A percentile compares a stretch with the other conserved stretches of the same genome.
Conservation (phyloP, 92 coral and sea anemone species). For the Porites evermanni region DNA sequence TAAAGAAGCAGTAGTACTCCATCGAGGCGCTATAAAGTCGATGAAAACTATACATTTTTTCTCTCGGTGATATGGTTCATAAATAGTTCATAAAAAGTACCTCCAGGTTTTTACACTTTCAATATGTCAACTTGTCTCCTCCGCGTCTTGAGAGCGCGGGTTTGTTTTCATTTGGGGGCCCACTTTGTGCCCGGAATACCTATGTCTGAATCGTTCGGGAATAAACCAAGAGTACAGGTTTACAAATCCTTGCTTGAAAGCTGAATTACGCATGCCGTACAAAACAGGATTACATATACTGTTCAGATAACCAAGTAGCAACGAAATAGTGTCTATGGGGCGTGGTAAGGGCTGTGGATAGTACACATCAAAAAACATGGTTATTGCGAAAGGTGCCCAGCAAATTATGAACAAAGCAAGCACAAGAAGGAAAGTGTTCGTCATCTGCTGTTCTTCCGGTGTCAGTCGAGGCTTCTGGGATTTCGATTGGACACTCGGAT, state of each 20-base stretch:
- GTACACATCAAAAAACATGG: slow-evolving; percentile 82
- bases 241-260: slow-evolving; percentile 51
- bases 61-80: no score
- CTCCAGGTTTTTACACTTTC: no score
- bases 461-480: background rate
- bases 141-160: background rate
- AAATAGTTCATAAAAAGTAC: no score
- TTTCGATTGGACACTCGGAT: background rate
- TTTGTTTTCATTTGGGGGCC: background rate
- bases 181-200: background rate
- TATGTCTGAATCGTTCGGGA: background rate
- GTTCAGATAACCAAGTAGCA: slow-evolving; percentile 83
- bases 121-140: no score
- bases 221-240: background rate
- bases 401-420: slow-evolving; percentile 71
- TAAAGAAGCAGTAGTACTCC: no score
- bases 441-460: slow-evolving; percentile 66
- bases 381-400: slow-evolving; percentile 89
- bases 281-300: slow-evolving; percentile 78
- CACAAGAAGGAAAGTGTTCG: slow-evolving; percentile 81
- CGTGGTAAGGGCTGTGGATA: slow-evolving; percentile 55
- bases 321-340: slow-evolving; percentile 53
- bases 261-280: slow-evolving; percentile 64
- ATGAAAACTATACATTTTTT: no score
- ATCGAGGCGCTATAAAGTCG: no score